Conservation (phyloP, 2,113 vertebrate species). For the Psilopsiagon aymara region DNA sequence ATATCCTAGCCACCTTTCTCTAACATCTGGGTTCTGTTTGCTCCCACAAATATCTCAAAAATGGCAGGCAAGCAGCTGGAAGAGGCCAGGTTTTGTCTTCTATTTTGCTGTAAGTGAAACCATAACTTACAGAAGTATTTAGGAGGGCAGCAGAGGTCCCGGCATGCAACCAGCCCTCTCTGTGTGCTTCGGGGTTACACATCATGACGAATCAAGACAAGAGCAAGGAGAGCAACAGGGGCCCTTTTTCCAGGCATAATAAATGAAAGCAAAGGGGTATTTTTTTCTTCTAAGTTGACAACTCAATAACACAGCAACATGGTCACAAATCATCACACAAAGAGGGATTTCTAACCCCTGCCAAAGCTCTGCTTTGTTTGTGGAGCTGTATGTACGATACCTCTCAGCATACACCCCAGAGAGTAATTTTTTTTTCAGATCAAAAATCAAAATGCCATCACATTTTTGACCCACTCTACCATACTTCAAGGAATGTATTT, state of each 20-base stretch:
- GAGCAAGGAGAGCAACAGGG: not conserved
- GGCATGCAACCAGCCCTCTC: not conserved
- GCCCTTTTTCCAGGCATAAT: not conserved
- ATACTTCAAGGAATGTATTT: not conserved
- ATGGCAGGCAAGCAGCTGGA: not conserved
- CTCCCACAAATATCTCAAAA: not conserved
- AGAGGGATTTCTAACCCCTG: not conserved
- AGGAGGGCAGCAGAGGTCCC: not conserved
- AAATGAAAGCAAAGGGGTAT: not conserved
- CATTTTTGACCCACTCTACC: not conserved
- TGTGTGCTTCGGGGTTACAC: fast-evolving
- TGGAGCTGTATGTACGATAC: not conserved
- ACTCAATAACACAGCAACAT: not conserved
- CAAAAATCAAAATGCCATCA: not conserved
- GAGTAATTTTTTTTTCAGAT: not conserved
- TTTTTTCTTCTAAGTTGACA: not conserved
- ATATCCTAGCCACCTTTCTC: not conserved
- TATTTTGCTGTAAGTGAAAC: not conserved
- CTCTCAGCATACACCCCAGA: not conserved
- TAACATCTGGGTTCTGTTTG: not conserved
- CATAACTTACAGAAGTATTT: not conserved
- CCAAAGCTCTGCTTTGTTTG: not conserved
- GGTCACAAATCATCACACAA: not conserved
- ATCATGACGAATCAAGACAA: not conserved
- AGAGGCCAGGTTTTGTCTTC: not conserved